Conservation (phyloP, 2,113 vertebrate species). For the Thunnus thynnus region DNA sequence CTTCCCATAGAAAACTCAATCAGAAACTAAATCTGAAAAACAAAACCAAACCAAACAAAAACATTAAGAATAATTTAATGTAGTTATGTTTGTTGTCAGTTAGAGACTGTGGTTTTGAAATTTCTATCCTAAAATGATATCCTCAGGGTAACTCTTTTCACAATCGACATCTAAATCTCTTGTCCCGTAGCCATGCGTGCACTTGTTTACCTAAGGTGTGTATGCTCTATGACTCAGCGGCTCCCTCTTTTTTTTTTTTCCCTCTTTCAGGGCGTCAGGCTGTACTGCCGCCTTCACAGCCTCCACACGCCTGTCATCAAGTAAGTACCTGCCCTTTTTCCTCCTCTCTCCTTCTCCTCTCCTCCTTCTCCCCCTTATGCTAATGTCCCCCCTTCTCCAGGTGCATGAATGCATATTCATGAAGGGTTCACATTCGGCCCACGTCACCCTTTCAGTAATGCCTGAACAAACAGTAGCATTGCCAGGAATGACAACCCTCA, state of each 20-base stretch:
- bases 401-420: constrained; percentile 75
- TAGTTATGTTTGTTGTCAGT: neutral
- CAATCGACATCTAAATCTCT: constrained; percentile 30
- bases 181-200: constrained; percentile 48
- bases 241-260: constrained; percentile 45
- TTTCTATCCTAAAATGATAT: constrained; percentile 17
- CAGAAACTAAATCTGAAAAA: neutral
- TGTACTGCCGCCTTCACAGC: constrained; percentile 98
- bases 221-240: constrained; percentile 62
- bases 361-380: neutral
- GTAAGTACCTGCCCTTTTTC: constrained; percentile 87
- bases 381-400: constrained; percentile 60
- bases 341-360: neutral
- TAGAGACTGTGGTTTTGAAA: constrained; percentile 9
- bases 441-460: constrained; percentile 36
- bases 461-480: constrained; percentile 43
- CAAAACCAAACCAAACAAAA: no score
- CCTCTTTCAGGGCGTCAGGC: constrained; percentile 91
- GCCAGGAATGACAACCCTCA: constrained; percentile 43
- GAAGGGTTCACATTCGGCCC: constrained; percentile 39
- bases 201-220: constrained; percentile 71
- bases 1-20: neutral
- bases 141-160: constrained; percentile 40
- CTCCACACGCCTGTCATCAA: constrained; percentile 95
- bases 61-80: neutral